Base-by-base conservation (phyloP, 2,113 vertebrate species). In the Gopherus evgoodei region DNA sequence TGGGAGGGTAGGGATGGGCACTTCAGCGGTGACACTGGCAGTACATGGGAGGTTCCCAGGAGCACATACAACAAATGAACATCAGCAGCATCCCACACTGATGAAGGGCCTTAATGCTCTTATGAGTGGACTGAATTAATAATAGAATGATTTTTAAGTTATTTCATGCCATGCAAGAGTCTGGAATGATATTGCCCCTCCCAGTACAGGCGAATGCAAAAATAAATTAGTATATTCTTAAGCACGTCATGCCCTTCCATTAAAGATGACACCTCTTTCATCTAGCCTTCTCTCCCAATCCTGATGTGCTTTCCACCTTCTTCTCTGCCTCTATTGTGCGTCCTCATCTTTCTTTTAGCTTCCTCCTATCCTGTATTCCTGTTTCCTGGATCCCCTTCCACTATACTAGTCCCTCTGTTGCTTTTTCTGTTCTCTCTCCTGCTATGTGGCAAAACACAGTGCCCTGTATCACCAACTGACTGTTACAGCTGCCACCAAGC, bases 401-500 rank as follows among this genome's bases (percentile, higher is more conserved):
- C 75, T 29, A 49, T 47, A 19, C 47, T 53, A 42, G 6, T 16
- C 65, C 50, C 19, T 72, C 65, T 38, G 65, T 11, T 42, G 47
- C 5, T 10, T 21, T 4, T 2, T 50, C 62, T 78, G 11, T 27
- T 78, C 24, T 47, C 42, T 47, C 42, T 38, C 65, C 31, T 38
- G 65, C 31, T 69, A 79, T 50, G 94, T 57, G 31, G 5, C 29
- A 0, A 0, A 1, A 22, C 65, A n/a, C 65, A 25, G 31, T 3
- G 7, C 2, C 62, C 31, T n/a, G 57, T 1, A 38, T 38, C 35
- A 38, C 31, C 62, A 16, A 29, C 65, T 35, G 65, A 25, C 13
- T 7, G 72, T 44, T 83, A 29, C 1, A 22, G 2, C 3, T 2
- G 0, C 79, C 0, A 0, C 0, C 0, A 1, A 1, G 14, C 76